Conservation (phyloP, 2,113 vertebrate species). For the Pseudolaguvia tuberculata region DNA sequence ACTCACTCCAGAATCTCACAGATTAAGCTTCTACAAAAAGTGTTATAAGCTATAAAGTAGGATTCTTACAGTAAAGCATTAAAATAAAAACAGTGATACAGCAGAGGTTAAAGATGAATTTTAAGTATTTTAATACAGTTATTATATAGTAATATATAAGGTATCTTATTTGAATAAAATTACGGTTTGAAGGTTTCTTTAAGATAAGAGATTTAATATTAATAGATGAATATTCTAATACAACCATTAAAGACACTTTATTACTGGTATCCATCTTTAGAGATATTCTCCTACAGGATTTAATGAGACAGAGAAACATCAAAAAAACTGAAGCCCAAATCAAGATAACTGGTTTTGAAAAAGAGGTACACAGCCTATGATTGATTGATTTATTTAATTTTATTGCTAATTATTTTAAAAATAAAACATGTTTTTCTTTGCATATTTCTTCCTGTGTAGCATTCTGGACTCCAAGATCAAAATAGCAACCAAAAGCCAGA, state of each 20-base stretch:
- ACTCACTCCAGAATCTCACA: too few species aligned
- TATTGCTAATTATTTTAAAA: background rate
- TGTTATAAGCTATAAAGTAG: too few species aligned
- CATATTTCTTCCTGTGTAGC: conserved; percentile 37
- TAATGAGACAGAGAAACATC: conserved; percentile 48
- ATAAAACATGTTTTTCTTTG: background rate
- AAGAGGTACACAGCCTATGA: conserved; percentile 48
- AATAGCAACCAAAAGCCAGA: background rate
- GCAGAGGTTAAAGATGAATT: too few species aligned
- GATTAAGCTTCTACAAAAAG: too few species aligned
- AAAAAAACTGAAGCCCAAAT: conserved; percentile 53
- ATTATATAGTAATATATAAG: too few species aligned
- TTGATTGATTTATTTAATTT: background rate
- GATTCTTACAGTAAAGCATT: too few species aligned
- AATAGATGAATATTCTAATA: background rate
- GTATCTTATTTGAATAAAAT: too few species aligned
- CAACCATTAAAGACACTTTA: background rate
- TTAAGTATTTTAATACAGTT: too few species aligned
- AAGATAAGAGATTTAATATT: background rate
- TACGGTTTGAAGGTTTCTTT: too few species aligned
- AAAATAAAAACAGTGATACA: too few species aligned
- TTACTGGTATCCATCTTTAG: conserved; percentile 36
- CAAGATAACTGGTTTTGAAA: conserved; percentile 51
- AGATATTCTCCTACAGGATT: conserved; percentile 48
- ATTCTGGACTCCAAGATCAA: conserved; percentile 46